Conservation (phyloP, 2,888 invertebrate species). For the Thumatha senex region DNA sequence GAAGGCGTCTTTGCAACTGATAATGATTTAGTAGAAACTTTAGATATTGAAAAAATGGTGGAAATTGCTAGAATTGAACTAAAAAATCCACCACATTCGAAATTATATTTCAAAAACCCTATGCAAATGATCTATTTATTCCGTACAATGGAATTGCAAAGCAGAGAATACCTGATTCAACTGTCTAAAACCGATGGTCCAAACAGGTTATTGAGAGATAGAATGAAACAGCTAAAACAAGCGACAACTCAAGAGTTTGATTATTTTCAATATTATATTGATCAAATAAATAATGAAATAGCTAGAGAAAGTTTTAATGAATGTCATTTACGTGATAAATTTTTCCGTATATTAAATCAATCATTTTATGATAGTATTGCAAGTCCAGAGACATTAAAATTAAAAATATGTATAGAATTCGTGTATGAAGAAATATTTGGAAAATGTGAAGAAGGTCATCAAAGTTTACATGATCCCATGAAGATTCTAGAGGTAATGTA, state of each 20-base stretch:
- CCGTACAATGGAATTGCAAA: conserved; percentile 74
- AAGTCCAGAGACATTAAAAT: conserved; percentile 64
- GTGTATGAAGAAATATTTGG: conserved; percentile 76
- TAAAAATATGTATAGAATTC: conserved; percentile 76
- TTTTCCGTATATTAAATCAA: conserved; percentile 69
- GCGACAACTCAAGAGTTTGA: conserved; percentile 66
- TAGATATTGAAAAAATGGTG: conserved; percentile 71
- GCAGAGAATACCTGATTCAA: conserved; percentile 72
- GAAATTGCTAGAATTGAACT: conserved; percentile 66
- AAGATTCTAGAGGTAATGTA: conserved; percentile 76
- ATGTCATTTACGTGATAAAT: conserved; percentile 65
- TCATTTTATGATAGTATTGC: conserved; percentile 71
- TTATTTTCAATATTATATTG: conserved; percentile 74
- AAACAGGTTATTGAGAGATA: conserved; percentile 55
- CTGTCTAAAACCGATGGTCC: conserved; percentile 67
- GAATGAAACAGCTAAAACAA: conserved; percentile 61
- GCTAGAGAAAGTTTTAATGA: conserved; percentile 66
- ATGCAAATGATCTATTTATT: conserved; percentile 71
- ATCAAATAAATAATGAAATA: conserved; percentile 61
- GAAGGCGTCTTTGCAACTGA: conserved; percentile 65
- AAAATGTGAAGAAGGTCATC: conserved; percentile 76
- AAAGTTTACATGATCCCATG: conserved; percentile 70
- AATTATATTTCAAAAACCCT: conserved; percentile 61
- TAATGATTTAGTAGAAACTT: conserved; percentile 66
- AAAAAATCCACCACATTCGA: conserved; percentile 52